These are phyloP conservation scores for Triops cancriformis DNA, from an alignment of 1,140 invertebrate genomes.

Conservation along the genomic window DNA sequence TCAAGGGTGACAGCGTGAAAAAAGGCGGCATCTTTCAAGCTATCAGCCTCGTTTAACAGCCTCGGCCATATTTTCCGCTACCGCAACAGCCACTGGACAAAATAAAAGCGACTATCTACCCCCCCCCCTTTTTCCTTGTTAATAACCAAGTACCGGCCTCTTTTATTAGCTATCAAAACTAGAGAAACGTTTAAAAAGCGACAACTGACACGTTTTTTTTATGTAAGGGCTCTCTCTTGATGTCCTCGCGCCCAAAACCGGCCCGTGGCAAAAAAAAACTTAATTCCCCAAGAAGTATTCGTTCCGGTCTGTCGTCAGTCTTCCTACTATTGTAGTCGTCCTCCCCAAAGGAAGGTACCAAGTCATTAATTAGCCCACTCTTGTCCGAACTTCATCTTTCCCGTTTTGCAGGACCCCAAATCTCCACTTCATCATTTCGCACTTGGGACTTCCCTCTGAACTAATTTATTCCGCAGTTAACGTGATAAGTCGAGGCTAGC, in stretches of 20 bases:
- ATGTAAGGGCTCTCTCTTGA: background rate
- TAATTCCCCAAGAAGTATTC: background rate
- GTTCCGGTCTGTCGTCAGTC: background rate
- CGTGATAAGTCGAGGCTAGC: background rate
- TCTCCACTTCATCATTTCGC: background rate
- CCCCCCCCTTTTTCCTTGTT: background rate
- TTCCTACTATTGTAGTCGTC: background rate
- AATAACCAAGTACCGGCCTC: background rate
- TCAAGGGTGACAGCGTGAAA: constrained; percentile 12
- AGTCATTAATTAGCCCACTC: no score
- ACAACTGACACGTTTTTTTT: background rate
- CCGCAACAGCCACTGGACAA: background rate
- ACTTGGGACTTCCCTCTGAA: background rate
- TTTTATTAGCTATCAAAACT: background rate
- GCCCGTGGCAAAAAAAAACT: background rate
- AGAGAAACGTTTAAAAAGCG: background rate
- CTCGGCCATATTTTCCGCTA: background rate
- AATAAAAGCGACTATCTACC: background rate
- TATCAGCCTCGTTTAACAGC: constrained; percentile 9
- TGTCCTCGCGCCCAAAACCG: no score
- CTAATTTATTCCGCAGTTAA: background rate
- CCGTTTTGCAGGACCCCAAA: background rate
- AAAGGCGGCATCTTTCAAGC: constrained; percentile 3
- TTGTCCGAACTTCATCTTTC: no score
- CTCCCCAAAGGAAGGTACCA: no score